Percentiles rank a stretch among this genome's conserved stretches.
Conservation (phyloP, 2,888 invertebrate genomes). For the Cataglyphis altisquamis region DNA sequence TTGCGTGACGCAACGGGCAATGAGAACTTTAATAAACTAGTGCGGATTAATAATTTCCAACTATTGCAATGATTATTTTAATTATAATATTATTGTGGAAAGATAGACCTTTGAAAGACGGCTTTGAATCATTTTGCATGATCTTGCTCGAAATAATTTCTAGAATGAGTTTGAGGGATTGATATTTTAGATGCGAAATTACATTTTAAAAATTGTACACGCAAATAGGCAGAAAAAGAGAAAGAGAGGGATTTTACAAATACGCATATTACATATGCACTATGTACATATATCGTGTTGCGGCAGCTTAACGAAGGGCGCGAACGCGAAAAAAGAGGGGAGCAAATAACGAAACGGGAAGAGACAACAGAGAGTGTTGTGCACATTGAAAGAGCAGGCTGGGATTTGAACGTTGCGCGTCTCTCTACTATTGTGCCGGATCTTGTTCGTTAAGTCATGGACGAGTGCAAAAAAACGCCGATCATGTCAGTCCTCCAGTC, state of each 20-base stretch:
- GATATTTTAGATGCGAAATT: constrained; percentile 15
- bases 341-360: constrained; percentile 20
- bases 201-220: constrained; percentile 3
- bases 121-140: background rate
- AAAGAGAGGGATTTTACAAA: constrained; percentile 35
- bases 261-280: constrained; percentile 31
- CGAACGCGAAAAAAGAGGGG: constrained; percentile 3
- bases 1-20: background rate
- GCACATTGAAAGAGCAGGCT: constrained; percentile 58
- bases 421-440: constrained; percentile 42
- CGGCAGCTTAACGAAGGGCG: constrained; percentile 63
- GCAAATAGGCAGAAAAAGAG: background rate
- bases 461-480: constrained; percentile 1
- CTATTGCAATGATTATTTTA: background rate
- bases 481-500: background rate
- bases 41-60: constrained; percentile 5
- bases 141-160: constrained; percentile 2
- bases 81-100: background rate
- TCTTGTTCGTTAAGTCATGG: constrained; percentile 43
- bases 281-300: constrained; percentile 33
- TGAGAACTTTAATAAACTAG: background rate
- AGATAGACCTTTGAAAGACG: background rate
- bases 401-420: constrained; percentile 62
- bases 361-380: constrained; percentile 22
- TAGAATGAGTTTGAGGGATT: background rate